phyloP scores from a whole-genome alignment of 2,113 vertebrate genomes.

The Accipiter cooperii region DNA sequence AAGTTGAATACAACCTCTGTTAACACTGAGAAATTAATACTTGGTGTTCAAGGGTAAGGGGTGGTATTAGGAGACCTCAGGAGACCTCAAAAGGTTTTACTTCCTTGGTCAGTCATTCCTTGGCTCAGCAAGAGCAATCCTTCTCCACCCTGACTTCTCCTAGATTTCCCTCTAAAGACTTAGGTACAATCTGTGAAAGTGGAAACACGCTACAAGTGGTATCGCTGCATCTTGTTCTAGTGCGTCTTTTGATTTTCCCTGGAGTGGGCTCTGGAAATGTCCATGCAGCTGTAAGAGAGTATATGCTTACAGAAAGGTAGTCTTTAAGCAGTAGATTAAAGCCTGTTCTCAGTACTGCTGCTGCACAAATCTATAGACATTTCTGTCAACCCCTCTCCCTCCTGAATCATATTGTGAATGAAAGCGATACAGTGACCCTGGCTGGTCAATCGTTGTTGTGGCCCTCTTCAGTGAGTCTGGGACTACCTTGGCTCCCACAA shows the following conservation, averaged over 20 bases:
- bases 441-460: not conserved
- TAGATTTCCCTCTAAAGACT: not conserved
- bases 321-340: not conserved
- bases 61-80: not conserved
- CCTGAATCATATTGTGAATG: not conserved
- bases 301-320: not conserved
- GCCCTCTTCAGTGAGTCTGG: not conserved
- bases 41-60: not conserved
- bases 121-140: not conserved
- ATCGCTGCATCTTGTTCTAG: rapidly evolving
- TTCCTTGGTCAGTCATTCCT: not conserved
- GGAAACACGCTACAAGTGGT: not conserved
- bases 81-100: not conserved
- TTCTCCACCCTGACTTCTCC: not conserved
- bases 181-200: not conserved
- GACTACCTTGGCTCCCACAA: not conserved
- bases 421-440: not conserved
- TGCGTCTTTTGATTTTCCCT: not conserved
- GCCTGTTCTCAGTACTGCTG: not conserved
- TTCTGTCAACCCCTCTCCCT: not conserved
- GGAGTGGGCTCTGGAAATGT: not conserved
- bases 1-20: not conserved
- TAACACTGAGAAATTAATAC: not conserved
- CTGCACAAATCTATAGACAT: not conserved
- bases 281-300: not conserved